Base-by-base conservation (phyloP, 2,888 invertebrate species). In the Andrena marginata region DNA sequence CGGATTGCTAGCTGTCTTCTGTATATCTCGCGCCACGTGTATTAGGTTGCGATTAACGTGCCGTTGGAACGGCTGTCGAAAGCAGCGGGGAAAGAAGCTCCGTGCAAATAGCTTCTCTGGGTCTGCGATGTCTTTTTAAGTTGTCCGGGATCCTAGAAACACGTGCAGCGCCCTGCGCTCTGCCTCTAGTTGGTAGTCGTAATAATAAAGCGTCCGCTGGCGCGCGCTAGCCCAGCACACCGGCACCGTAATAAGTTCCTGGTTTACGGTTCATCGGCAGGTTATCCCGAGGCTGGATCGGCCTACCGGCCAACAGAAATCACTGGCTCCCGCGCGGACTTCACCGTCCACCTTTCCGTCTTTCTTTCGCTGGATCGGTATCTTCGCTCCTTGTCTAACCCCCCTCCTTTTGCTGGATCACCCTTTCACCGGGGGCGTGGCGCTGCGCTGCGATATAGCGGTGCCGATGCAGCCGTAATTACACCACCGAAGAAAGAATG, bases 211-310 rank as follows among this genome's bases (percentile, higher is more conserved):
- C 84, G 87, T 70, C 69, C 64, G 68, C 56, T 56, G 60, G 76
- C 49, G 62, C 77, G 68, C 65, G 60, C 82, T 72, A 59, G 73
- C 65, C 54, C 60, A 60, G 77, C 69, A 73, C 67, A 26, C 68
- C 68, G 23, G 68, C 68, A 83, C 85, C 87, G 89, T 91, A 92
- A 92, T 93, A 93, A 93, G 91, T 92, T 93, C 90, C 92, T 92
- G 89, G 90, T 93, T 92, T 92, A 92, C 92, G 90, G 91, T 92
- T 92, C 91, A 92, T 91, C 90, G 90, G 85, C 85, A 86, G 89
- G 88, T 90, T 91, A 90, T 90, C 89, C 86, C 77, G 48, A 54
- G 80, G 85, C 79, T 78, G 80, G 82, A 90, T 88, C 89, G 87
- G 85, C 85, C 89, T 85, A 85, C 86, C 86, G 87, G 75, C 83